Percentiles rank a stretch among this genome's conserved stretches.
Evolutionary conservation across 1,140 invertebrate species (phyloP).

Genomic region (Drosophila arawakana): DNA sequence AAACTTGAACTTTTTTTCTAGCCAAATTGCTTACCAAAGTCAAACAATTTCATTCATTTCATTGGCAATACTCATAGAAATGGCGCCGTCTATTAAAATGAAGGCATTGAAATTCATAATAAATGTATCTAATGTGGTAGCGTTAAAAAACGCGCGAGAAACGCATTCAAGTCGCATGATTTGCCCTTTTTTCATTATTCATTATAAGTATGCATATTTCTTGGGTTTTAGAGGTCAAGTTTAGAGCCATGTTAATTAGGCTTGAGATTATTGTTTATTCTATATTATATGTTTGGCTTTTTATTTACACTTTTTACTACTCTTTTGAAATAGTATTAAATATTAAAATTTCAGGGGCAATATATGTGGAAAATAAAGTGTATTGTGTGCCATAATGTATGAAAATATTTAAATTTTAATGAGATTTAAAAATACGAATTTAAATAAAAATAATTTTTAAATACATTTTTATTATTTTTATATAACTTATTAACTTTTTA

Average conservation of each 20-base stretch:
- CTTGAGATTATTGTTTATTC: constrained; percentile 8
- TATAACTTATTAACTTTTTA: constrained; percentile 10
- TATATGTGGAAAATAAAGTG: not conserved
- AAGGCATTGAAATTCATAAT: constrained; percentile 55
- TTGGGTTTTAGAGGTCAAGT: constrained; percentile 42
- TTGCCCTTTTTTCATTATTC: constrained; percentile 29
- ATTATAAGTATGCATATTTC: constrained; percentile 27
- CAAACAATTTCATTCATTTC: constrained; percentile 27
- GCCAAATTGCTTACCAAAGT: constrained; percentile 22
- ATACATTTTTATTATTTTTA: constrained; percentile 1
- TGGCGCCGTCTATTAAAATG: constrained; percentile 41
- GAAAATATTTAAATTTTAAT: not conserved
- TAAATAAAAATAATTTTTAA: not conserved
- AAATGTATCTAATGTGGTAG: constrained; percentile 17
- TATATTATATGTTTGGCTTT: constrained; percentile 16
- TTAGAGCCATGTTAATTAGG: constrained; percentile 20
- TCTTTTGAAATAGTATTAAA: constrained; percentile 11
- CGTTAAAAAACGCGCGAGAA: constrained; percentile 49
- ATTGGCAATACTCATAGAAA: constrained; percentile 36
- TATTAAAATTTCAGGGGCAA: not conserved
- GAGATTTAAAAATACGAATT: not conserved
- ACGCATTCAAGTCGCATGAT: constrained; percentile 34
- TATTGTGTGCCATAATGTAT: too few relatives aligned
- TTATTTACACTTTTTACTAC: constrained; percentile 19
- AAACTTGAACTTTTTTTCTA: constrained; percentile 70